Percentiles rank a stretch among this genome's conserved stretches.
Evolutionary conservation across 2,113 vertebrate genomes (phyloP).

Genomic region (Halcyon senegalensis): DNA sequence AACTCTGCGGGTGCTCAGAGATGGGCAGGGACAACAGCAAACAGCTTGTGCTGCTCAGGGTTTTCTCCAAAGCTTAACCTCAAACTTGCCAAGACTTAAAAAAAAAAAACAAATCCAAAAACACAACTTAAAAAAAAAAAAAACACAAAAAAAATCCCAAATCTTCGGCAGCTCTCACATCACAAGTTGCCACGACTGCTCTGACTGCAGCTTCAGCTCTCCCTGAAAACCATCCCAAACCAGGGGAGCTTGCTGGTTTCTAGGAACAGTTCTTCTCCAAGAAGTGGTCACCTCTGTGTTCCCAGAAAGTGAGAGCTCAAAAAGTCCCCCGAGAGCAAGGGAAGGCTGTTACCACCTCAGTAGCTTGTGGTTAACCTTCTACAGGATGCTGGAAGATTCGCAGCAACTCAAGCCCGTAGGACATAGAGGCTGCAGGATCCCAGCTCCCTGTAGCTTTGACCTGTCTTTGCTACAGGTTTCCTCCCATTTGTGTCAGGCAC

Average conservation of each 20-base stretch:
- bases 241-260: not conserved
- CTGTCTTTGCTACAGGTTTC: not conserved
- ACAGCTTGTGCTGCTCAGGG: not conserved
- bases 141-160: not conserved
- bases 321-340: not conserved
- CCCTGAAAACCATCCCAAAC: not conserved
- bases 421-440: not conserved
- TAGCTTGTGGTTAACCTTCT: not conserved
- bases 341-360: not conserved
- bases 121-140: not conserved
- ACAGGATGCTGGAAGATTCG: not conserved
- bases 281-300: accelerated
- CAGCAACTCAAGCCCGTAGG: not conserved
- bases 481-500: not conserved
- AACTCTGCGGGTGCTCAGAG: not conserved
- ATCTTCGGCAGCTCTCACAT: not conserved
- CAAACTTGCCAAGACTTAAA: not conserved
- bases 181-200: not conserved
- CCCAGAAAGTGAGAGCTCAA: not conserved
- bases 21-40: not conserved
- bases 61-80: not conserved
- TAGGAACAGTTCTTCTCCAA: not conserved
- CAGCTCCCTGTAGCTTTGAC: not conserved
- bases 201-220: not conserved
- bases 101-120: not conserved